These are phyloP conservation scores for Enteromius radiatus DNA, from an alignment of 2,797 vertebrate genomes.

Conservation along the genomic window DNA sequence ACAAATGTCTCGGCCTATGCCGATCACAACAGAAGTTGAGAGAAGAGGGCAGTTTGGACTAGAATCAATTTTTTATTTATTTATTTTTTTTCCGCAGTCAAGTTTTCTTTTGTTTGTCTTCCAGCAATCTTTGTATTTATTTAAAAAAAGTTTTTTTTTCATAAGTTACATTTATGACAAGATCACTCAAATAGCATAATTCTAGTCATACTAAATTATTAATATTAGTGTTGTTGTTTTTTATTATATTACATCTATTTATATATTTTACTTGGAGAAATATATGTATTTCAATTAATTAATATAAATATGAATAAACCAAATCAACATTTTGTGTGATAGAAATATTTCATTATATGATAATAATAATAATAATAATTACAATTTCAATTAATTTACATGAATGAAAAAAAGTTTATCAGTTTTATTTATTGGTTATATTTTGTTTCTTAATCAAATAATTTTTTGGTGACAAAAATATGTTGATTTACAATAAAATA, in stretches of 20 bases:
- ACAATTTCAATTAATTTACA: not conserved
- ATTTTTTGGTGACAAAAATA: not conserved
- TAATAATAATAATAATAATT: not conserved
- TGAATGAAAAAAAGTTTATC: not conserved
- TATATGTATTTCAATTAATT: not conserved
- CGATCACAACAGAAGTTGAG: constrained; percentile 3
- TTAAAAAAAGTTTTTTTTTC: no score
- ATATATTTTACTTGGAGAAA: not conserved
- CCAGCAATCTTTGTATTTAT: not conserved
- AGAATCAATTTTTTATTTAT: not conserved
- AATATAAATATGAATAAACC: not conserved
- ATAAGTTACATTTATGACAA: not conserved
- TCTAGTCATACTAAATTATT: not conserved
- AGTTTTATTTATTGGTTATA: not conserved
- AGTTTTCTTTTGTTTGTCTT: not conserved
- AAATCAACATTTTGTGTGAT: not conserved
- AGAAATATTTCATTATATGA: not conserved
- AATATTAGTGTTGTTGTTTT: not conserved
- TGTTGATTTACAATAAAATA: not conserved
- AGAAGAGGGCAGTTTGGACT: not conserved
- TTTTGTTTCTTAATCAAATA: not conserved
- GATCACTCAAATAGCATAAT: not conserved
- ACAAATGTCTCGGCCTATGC: constrained; percentile 10
- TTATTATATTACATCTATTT: not conserved
- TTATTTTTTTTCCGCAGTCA: not conserved